phyloP scores from a whole-genome alignment of 1,140 invertebrate genomes.

The Eupeodes corollae region DNA sequence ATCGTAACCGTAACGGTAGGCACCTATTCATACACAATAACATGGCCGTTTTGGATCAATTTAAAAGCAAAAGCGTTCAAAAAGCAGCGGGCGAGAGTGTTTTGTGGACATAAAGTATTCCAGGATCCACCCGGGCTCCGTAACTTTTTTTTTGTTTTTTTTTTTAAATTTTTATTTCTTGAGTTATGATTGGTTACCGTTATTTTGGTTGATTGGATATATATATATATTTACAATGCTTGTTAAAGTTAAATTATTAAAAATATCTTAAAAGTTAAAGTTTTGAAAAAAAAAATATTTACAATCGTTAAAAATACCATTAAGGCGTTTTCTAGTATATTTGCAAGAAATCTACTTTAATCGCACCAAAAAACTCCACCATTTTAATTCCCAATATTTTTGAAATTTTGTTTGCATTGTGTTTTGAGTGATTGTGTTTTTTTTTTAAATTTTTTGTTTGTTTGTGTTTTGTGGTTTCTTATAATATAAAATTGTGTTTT shows the following conservation, averaged over 20 bases:
- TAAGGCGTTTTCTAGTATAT: neutral
- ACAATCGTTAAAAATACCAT: neutral
- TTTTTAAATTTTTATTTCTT: slow-evolving; percentile 7
- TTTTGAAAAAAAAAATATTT: slow-evolving; percentile 13
- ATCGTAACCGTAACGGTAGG: slow-evolving; percentile 63
- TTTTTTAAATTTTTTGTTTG: slow-evolving; percentile 7
- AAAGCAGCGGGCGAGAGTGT: neutral
- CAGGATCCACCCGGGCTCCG: neutral
- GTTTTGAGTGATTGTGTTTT: neutral
- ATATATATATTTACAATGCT: no score
- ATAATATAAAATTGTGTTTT: slow-evolving; percentile 3
- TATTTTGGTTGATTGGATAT: no score
- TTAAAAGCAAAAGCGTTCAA: neutral
- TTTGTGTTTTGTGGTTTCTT: slow-evolving; percentile 7
- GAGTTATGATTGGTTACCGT: neutral
- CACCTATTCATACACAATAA: slow-evolving; percentile 36
- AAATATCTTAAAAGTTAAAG: slow-evolving; percentile 1
- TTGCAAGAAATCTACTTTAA: neutral
- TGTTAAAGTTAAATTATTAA: neutral
- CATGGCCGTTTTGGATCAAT: neutral
- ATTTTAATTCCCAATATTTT: slow-evolving; percentile 1
- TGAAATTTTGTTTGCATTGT: slow-evolving; percentile 7
- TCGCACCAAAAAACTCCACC: neutral
- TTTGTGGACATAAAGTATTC: neutral
- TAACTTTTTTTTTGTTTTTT: slow-evolving; percentile 4